Percentiles rank a stretch among this genome's conserved stretches.
Conservation (phyloP, 2,888 invertebrate genomes). For the Exephanes ischioxanthus region DNA sequence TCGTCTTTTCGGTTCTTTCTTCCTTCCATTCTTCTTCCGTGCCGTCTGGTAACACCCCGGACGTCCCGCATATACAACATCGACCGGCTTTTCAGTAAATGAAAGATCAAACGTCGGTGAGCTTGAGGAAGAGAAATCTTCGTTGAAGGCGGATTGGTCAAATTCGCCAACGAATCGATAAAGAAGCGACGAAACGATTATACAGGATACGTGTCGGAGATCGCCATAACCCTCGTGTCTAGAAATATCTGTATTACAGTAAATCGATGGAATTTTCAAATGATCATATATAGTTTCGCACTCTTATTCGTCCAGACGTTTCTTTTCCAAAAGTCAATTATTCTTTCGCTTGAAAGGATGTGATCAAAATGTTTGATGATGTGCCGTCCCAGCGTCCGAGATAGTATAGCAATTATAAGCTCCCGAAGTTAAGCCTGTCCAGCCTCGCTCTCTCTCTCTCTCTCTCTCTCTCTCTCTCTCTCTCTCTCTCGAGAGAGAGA, state of each 20-base stretch:
- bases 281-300: not conserved
- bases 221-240: not conserved
- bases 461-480: too few species aligned
- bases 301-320: not conserved
- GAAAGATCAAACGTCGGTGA: conserved; percentile 41
- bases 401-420: not conserved
- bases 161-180: not conserved
- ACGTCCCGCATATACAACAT: conserved; percentile 26
- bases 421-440: not conserved
- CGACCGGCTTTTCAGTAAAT: conserved; percentile 27
- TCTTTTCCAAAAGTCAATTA: not conserved
- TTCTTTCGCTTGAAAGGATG: not conserved
- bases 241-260: not conserved
- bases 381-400: not conserved
- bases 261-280: not conserved
- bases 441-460: not conserved
- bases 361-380: not conserved
- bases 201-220: not conserved
- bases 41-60: conserved; percentile 36
- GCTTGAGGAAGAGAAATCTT: conserved; percentile 37
- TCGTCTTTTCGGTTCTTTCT: conserved; percentile 25
- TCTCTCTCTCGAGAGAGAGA: too few species aligned
- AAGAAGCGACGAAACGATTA: not conserved
- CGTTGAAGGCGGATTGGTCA: not conserved
- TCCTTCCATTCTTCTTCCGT: conserved; percentile 34